Base-by-base conservation (phyloP, 2,797 vertebrate genomes). In the Lacerta viridis region DNA sequence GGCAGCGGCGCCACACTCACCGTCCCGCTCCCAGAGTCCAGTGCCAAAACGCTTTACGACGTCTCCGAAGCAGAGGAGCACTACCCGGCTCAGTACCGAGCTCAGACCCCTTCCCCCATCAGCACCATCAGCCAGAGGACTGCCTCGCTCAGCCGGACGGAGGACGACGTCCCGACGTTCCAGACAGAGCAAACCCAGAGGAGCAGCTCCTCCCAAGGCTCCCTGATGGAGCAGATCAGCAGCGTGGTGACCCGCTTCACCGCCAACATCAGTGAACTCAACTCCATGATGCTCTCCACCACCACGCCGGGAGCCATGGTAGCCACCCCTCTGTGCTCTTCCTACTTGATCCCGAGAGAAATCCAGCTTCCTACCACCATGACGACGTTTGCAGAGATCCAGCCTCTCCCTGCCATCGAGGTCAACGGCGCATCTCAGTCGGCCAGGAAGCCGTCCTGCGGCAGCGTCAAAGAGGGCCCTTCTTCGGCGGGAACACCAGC, bases 201-300 rank as follows among this genome's bases (percentile, higher is more conserved):
- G 85, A 97, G 97, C 4, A 97, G 97, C 80, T 96, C 94, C 7
- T 98, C 97, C 2, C 98, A 98, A 96, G 98, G 98, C 6, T 98
- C 98, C 0, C 97, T 99, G 87, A 98, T 99, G 98, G 99, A 99
- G 95, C 99, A 99, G 97, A 99, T 99, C 96, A 99, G 99, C 95
- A 99, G 98, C 0, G 99, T 99, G 87, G 98, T 99, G 55, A 99
- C 98, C 87, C 98, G 98, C 77, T 99, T 99, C 96, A 99, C 99
- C 0, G 98, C 98, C 93, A 99, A 99, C 93, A 99, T 99, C 96
- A 97, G 97, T 0, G 98, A 99, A 96, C 98, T 99, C 92, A 99
- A 99, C 96, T 98, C 96, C 95, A 98, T 99, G 98, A 99, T 99
- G 99, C 96, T 99, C 83, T 97, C 97, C 2, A 93, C 97, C 41